These are phyloP conservation scores for Ptilorrhoa leucosticta DNA, from an alignment of 2,113 vertebrate genomes.

Conservation along the genomic window DNA sequence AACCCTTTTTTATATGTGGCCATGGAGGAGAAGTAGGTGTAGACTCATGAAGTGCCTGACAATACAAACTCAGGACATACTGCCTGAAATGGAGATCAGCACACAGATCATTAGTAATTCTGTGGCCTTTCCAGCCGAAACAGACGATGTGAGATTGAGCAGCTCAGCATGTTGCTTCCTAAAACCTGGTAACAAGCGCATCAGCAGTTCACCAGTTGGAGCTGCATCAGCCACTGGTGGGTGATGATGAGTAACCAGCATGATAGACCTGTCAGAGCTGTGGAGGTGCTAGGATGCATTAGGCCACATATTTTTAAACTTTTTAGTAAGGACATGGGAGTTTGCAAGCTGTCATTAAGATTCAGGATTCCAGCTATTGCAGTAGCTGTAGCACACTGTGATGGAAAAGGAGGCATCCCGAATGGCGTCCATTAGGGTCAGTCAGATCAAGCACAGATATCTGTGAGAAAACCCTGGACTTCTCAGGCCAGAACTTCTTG, in stretches of 20 bases:
- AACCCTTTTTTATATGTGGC: not conserved
- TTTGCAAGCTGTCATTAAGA: not conserved
- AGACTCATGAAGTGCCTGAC: not conserved
- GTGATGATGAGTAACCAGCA: not conserved
- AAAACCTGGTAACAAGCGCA: not conserved
- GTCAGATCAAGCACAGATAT: not conserved
- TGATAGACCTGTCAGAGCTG: not conserved
- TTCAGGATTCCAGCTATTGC: not conserved
- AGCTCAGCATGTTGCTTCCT: not conserved
- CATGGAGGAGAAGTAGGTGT: not conserved
- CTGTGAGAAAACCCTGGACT: not conserved
- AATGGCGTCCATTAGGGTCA: rapidly evolving
- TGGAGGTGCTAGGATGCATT: not conserved
- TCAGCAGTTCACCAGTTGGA: not conserved
- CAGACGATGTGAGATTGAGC: not conserved
- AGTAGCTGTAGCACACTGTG: rapidly evolving
- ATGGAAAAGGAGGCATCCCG: rapidly evolving
- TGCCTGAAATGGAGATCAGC: rapidly evolving
- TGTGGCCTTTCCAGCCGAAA: not conserved
- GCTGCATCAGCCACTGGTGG: not conserved
- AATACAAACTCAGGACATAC: not conserved
- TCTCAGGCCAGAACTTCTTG: not conserved
- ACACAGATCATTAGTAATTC: not conserved
- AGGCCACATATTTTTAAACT: not conserved
- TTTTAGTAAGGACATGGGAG: not conserved